Base-by-base conservation (phyloP, 2,888 invertebrate species). In the Orthosia gracilis region DNA sequence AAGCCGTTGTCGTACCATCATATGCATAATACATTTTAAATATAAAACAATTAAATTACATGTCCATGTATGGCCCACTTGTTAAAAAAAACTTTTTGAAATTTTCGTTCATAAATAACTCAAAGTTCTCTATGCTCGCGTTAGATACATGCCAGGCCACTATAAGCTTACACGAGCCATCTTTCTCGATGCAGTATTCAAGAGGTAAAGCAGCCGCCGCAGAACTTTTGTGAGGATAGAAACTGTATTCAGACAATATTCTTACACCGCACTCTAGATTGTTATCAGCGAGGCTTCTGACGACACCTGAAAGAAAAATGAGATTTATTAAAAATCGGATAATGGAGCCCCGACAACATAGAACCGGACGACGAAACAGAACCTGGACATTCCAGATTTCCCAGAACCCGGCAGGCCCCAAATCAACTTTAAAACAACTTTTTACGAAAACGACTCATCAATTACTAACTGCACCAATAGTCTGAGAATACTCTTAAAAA, bases 101-200 rank as follows among this genome's bases (percentile, higher is more conserved):
- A 0, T 84, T 83, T 74, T 96, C 94, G 57, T 92, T 91, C 74
- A 93, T 94, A 40, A 96, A 88, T 78, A 94, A 94, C 76, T 95
- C 96, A 80, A 94, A 96, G 82, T 95, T 95, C 76, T 96, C 95
- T 64, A 96, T 89, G 15, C 93, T 91, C 0, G 87, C 70, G 75
- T 96, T 96, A 21, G 95, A 92, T 47, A 96, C 84, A 71, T 96
- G 95, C 96, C 96, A 96, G 0, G 94, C 96, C 0, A 94, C 89
- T 2, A 94, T 90, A 2, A 96, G 90, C 80, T 91, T 94, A 85
- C 96, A 96, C 3, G 94, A 88, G 3, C 94, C 94, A 55, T 93
- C 92, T 11, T 80, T 87, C 21, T 94, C 93, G 1, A 89, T 84
- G 87, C 96, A 96, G 86, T 96, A 96, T 73, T 96, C 95, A 13